These are phyloP conservation scores for Manis crassicaudata DNA, from an alignment of 2,797 vertebrate species.

Conservation along the genomic window DNA sequence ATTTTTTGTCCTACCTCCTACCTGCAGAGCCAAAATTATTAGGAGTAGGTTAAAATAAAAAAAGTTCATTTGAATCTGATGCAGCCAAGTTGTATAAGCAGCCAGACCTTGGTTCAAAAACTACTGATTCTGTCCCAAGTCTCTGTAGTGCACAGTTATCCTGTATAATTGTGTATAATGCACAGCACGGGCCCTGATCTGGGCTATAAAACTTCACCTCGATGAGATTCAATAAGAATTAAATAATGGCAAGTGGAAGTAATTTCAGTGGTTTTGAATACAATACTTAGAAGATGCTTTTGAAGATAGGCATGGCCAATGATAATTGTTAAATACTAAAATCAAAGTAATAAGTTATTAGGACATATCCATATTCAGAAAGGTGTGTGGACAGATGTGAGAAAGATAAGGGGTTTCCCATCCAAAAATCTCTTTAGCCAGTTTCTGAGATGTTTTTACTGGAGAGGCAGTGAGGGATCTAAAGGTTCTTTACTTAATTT, in stretches of 20 bases:
- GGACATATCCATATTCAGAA: background rate
- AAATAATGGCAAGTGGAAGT: background rate
- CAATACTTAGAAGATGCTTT: conserved; percentile 7
- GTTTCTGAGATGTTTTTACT: conserved; percentile 25
- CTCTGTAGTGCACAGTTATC: background rate
- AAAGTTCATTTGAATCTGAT: background rate
- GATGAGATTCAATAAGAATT: background rate
- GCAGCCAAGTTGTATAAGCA: background rate
- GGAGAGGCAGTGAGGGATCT: background rate
- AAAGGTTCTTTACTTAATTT: background rate
- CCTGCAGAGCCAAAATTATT: background rate
- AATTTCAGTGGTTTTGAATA: background rate
- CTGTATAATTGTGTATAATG: background rate
- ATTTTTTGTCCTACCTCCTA: background rate
- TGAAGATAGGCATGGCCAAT: background rate
- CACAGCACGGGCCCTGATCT: background rate
- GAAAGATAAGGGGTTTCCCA: background rate
- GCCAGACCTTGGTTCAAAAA: background rate
- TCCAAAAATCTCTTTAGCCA: background rate
- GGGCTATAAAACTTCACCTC: background rate
- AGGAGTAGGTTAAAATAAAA: background rate
- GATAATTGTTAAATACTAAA: conserved; percentile 16
- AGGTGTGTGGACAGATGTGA: background rate
- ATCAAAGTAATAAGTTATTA: background rate
- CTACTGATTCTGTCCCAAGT: background rate